phyloP scores from a whole-genome alignment of 2,113 vertebrate genomes.

The Pagrus major region DNA sequence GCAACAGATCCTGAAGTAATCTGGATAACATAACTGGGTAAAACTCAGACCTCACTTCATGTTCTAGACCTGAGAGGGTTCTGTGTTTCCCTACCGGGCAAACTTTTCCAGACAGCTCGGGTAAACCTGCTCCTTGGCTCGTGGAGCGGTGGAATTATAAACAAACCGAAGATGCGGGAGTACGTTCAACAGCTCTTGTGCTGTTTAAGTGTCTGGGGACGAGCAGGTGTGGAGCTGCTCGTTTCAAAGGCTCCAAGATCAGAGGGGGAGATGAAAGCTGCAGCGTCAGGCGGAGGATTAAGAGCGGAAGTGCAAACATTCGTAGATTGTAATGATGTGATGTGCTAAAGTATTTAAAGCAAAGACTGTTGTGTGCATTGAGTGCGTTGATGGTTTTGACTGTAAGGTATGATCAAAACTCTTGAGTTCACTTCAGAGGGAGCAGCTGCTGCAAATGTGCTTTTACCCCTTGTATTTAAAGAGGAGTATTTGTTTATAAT shows the following conservation, averaged over 20 bases:
- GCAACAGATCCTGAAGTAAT: not conserved
- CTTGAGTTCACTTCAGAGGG: constrained; percentile 1
- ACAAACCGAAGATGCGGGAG: constrained; percentile 68
- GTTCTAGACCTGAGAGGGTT: not conserved
- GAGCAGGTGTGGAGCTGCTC: constrained; percentile 77
- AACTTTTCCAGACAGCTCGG: constrained; percentile 22
- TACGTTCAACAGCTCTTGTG: constrained; percentile 44
- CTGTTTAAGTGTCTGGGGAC: constrained; percentile 54
- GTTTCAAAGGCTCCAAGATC: constrained; percentile 76
- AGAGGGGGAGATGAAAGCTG: constrained; percentile 74
- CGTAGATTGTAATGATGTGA: constrained; percentile 22
- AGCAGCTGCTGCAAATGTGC: constrained; percentile 23
- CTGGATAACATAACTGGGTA: not conserved
- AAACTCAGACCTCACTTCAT: not conserved
- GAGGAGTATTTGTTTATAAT: constrained; percentile 3
- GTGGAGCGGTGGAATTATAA: constrained; percentile 62
- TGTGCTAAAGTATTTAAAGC: constrained; percentile 13
- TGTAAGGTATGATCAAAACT: constrained; percentile 20
- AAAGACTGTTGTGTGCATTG: constrained; percentile 35
- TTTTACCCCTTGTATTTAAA: not conserved
- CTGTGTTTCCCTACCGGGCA: not conserved
- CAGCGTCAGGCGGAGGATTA: constrained; percentile 63
- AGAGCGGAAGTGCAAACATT: constrained; percentile 70
- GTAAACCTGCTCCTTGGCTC: constrained; percentile 15
- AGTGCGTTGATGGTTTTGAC: constrained; percentile 30